A percentile compares a stretch with the other conserved stretches of the same genome.
Evolutionary conservation across 2,797 vertebrate genomes (phyloP).

Genomic region (Gymnothorax reevesii): DNA sequence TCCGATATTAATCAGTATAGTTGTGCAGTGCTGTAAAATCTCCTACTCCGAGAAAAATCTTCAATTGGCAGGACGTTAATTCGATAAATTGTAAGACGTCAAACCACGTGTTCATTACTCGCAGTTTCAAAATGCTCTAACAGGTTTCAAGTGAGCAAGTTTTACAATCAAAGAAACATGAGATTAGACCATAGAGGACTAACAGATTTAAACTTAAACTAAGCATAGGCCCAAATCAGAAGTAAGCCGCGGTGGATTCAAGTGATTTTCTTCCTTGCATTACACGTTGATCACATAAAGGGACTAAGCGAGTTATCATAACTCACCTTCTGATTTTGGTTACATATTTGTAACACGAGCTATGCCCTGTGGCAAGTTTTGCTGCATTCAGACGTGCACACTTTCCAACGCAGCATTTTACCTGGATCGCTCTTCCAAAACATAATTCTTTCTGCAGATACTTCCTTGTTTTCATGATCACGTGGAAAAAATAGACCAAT

Average conservation of each 20-base stretch:
- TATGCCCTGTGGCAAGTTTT: neutral
- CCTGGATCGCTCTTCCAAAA: neutral
- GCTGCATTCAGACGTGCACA: neutral
- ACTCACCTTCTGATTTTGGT: neutral
- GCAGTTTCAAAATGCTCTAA: neutral
- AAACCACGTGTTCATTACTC: neutral
- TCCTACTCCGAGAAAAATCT: neutral
- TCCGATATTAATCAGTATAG: neutral
- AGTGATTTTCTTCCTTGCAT: neutral
- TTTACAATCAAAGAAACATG: neutral
- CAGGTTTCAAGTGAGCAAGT: neutral
- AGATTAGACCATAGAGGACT: neutral
- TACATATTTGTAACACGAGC: neutral
- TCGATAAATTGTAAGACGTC: neutral
- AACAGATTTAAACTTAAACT: neutral
- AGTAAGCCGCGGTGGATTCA: neutral
- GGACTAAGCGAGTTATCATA: neutral
- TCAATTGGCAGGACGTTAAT: neutral
- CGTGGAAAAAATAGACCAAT: slow-evolving; percentile 7
- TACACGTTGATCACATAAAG: neutral
- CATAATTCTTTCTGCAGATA: neutral
- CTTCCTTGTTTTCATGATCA: neutral
- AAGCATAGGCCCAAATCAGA: neutral
- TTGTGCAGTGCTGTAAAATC: neutral
- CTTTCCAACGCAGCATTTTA: neutral